Evolutionary conservation across 2,113 vertebrate species (phyloP), one percentile per base, ranked within the genome.

Genomic region (Carassius auratus): DNA sequence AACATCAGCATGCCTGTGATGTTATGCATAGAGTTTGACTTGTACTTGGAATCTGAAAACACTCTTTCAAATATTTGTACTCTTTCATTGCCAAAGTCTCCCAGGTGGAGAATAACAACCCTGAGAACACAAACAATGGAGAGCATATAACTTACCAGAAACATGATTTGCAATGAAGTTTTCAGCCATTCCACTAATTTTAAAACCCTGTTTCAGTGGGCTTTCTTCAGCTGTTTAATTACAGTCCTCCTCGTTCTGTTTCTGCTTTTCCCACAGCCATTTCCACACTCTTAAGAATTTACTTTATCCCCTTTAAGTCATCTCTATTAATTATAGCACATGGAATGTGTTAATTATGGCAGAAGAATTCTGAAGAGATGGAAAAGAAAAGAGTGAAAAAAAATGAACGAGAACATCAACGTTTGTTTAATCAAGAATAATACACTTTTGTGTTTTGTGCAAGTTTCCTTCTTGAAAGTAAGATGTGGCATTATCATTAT

Each of bases 311-410:
- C 83, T 89, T 86, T 86, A 75, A 87, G 81, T 84, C 74, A 81
- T 88, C 88, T 89, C 23, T 62, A 78, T 87, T 88, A 90, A 92
- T 90, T 87, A 84, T 71, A 85, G 85, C 85, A 81, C 68, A 85
- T 66, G 59, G 76, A 87, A 81, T 76, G 81, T 84, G 76, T 78
- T 71, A 48, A 86, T 89, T 85, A 89, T 86, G 59, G 80, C 83
- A 59, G 86, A 23, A 68, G 57, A 89, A 82, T 50, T 82, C 80
- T 64, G 17, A 23, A 15, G 74, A 84, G 86, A 84, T 64, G 12
- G n/a, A 23, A 48, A 89, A 85, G 13, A 87, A 85, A 88, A 84
- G 59, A 6, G 13, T 13, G 15, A 48, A 33, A 84, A 84, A 55
- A 75, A 68, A 75, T 36, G 7, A 71, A 12, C 1, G 36, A 71